Evolutionary conservation across 2,888 invertebrate species (phyloP), one percentile per base, ranked within the genome.

Genomic region (Syrphus vitripennis): DNA sequence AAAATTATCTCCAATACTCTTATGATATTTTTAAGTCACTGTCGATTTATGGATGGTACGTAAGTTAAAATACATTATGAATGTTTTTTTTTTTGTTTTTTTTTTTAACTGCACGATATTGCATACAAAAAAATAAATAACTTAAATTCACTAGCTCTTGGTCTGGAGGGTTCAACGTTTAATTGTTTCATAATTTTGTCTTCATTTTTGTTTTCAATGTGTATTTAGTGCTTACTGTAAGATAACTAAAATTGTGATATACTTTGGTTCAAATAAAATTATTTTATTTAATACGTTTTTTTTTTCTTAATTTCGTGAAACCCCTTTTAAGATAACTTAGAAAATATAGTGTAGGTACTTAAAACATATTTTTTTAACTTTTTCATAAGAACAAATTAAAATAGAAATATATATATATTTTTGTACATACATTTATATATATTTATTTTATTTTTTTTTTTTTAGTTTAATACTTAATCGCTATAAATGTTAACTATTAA

Each of bases 401-500:
- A 77, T 72, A 80, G 63, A 80, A 84, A 84, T 81, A 70, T 70
- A 75, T 53, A 37, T 67, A 61, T 12, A n/a, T n/a, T n/a, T n/a
- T n/a, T n/a, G n/a, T n/a, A n/a, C n/a, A n/a, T n/a, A n/a, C n/a
- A n/a, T n/a, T n/a, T n/a, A n/a, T n/a, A n/a, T 42, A 53, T 67
- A 40, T 29, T 24, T 63, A 71, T 40, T 57, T 57, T 9, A 14
- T 65, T 26, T 24, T 4, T 19, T 76, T 80, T 24, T 48, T 48
- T 67, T 24, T 26, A 63, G 10, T 72, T 67, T 77, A 14, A 72
- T 81, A 72, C 84, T 84, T 80, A 84, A 76, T 84, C 81, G 81
- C 84, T 84, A 84, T 71, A 72, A 81, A 76, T 84, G 84, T 84
- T 84, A 84, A 84, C 84, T 84, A 84, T 84, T 84, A 84, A 84